Base-by-base conservation (phyloP, 2,113 vertebrate genomes). In the Trematomus loennbergii region DNA sequence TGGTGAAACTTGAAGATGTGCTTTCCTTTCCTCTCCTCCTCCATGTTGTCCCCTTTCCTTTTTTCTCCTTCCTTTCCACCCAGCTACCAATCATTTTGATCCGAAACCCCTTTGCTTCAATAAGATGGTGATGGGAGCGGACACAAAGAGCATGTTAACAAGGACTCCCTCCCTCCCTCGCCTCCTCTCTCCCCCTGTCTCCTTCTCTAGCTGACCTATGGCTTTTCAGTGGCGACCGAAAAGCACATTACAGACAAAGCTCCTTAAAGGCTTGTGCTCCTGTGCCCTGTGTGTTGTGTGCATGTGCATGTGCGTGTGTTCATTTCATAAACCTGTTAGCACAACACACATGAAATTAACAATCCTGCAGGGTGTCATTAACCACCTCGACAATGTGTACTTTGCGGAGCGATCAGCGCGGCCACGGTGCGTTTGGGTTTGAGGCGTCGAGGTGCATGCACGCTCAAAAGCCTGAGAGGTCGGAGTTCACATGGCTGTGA, bases 221-320 rank as follows among this genome's bases (percentile, higher is more conserved):
- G 86, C 80, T 86, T 87, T 80, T 78, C 71, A 81, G 75, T 72
- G 64, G 73, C 84, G 86, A 48, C 84, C 72, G 65, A 87, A 90
- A 93, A 93, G 90, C 93, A 89, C 89, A 93, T 93, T 91, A 90
- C 64, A 90, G 74, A 82, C 87, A 93, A 94, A 94, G 90, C 92
- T 89, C 86, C 91, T 93, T 94, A 92, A 91, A 85, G 88, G 88
- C 89, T 92, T 91, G 80, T 43, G 75, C 72, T 79, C 25, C 52
- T 75, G 72, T 66, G 77, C 12, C 22, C 10, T 57, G 18, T 60
- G 52, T 69, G 68, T 46, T n/a, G 59, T 80, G 77, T 50, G 59
- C 36, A 15, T 54, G 45, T n/a, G n/a, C n/a, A 71, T 1, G 3
- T 33, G 63, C 4, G 2, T 72, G 68, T 52, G 49, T 74, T 81